phyloP scores from a whole-genome alignment of 2,797 vertebrate genomes.

The Cossypha niveicapilla region DNA sequence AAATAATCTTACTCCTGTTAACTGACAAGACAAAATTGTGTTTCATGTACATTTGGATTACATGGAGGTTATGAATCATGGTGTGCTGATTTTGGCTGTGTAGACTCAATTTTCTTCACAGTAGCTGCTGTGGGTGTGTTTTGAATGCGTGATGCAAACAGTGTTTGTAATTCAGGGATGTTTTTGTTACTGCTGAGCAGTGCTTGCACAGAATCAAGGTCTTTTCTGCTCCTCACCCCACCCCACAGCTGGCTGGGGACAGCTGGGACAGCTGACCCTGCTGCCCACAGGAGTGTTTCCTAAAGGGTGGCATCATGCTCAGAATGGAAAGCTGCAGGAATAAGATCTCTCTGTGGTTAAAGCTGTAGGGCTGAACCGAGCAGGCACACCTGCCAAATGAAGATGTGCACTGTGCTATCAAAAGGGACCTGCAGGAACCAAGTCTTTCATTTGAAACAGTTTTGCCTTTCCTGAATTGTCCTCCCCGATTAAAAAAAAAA shows the following conservation, averaged over 20 bases:
- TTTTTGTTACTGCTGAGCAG: not conserved
- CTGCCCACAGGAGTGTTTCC: not conserved
- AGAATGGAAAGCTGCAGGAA: not conserved
- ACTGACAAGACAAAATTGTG: not conserved
- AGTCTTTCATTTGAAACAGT: not conserved
- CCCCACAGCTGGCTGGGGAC: not conserved
- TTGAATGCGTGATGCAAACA: not conserved
- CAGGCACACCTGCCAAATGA: not conserved
- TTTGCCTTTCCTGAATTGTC: not conserved
- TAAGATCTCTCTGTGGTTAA: not conserved
- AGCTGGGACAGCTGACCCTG: not conserved
- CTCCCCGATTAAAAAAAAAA: not conserved
- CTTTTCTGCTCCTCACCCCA: not conserved
- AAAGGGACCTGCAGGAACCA: not conserved
- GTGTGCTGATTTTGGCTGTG: not conserved
- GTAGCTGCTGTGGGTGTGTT: not conserved
- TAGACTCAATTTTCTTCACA: not conserved
- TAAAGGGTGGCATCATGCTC: not conserved
- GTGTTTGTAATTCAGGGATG: not conserved
- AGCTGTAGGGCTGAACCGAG: not conserved
- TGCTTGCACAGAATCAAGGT: not conserved
- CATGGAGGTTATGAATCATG: not conserved
- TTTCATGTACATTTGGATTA: not conserved
- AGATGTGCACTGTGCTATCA: too few species aligned
- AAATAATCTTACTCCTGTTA: not conserved